Conservation (phyloP, 2,113 vertebrate genomes). For the Oreamnos americanus region DNA sequence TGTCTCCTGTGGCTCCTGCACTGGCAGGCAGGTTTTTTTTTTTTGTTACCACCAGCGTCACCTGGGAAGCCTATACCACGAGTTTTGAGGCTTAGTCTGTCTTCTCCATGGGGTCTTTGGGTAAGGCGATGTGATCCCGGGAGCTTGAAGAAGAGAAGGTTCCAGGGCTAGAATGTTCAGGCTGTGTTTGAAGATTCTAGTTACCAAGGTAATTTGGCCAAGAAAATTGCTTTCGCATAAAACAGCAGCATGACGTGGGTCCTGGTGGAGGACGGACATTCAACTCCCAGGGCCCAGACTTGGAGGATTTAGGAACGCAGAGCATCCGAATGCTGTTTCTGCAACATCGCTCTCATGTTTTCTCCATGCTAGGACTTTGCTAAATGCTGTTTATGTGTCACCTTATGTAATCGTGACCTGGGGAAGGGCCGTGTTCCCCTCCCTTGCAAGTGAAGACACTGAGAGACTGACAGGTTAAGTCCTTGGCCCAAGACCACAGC, state of each 20-base stretch:
- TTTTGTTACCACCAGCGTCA: background rate
- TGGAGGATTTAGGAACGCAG: background rate
- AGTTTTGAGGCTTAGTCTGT: background rate
- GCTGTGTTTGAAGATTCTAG: background rate
- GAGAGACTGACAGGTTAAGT: too few species aligned
- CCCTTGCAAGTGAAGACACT: background rate
- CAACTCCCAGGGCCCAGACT: background rate
- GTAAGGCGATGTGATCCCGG: accelerated
- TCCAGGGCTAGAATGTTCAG: background rate
- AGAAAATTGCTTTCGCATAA: background rate
- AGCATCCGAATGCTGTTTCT: accelerated
- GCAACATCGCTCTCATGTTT: accelerated
- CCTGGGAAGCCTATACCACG: background rate
- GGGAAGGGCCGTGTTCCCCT: accelerated
- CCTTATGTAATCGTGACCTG: accelerated
- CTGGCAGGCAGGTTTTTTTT: background rate
- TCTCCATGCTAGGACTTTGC: background rate
- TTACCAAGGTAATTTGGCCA: background rate
- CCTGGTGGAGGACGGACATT: too few species aligned
- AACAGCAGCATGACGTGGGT: background rate
- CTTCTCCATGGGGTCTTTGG: background rate
- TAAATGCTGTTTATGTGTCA: accelerated
- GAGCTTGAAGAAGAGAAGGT: background rate
- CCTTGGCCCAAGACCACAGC: background rate
- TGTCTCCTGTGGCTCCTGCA: background rate